phyloP scores from a whole-genome alignment of 2,113 vertebrate genomes.

The Apodemus sylvaticus region DNA sequence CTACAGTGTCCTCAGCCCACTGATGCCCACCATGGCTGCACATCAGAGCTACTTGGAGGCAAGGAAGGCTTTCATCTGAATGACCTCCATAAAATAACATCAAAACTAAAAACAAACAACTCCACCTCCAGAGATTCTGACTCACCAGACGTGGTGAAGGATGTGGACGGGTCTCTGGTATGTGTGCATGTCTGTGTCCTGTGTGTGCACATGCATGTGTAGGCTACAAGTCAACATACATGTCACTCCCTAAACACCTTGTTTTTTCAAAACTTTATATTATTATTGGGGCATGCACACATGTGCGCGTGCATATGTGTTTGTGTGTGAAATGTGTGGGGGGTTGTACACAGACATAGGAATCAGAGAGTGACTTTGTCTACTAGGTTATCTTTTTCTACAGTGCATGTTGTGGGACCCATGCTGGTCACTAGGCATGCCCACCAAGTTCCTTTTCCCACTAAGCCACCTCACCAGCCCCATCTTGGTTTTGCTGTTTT shows the following conservation, averaged over 20 bases:
- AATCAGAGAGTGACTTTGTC: neutral
- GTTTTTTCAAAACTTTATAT: neutral
- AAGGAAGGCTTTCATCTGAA: neutral
- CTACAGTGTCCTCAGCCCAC: neutral
- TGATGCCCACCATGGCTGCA: neutral
- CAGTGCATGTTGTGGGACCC: neutral
- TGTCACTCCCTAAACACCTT: neutral
- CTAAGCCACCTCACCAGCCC: neutral
- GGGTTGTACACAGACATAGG: fast-evolving
- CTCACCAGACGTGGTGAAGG: neutral
- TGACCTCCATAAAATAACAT: neutral
- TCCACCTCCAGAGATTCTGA: neutral
- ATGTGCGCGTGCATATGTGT: neutral
- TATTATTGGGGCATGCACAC: neutral
- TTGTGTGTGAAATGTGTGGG: neutral
- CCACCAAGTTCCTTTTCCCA: neutral
- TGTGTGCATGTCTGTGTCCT: neutral
- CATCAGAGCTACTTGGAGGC: neutral
- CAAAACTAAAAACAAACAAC: neutral
- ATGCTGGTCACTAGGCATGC: neutral
- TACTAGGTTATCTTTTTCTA: neutral
- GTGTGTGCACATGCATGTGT: neutral
- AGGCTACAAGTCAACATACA: neutral
- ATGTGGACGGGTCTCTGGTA: too few species aligned
- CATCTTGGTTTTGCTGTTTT: neutral